Evolutionary conservation across 2,797 vertebrate genomes (phyloP).

Genomic region (Onychomys torridus): DNA sequence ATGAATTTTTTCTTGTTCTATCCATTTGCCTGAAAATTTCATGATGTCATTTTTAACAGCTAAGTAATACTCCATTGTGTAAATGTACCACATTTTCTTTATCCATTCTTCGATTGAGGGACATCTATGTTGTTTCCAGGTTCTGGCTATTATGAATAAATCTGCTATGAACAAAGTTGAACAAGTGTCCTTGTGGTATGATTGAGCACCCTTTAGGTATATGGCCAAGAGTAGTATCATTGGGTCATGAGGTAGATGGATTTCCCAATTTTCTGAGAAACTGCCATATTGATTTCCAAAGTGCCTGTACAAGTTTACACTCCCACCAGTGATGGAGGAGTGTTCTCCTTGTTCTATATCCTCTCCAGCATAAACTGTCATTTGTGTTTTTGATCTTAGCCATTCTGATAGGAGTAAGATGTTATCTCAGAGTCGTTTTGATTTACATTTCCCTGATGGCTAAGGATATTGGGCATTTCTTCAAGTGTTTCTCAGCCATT

Average conservation of each 20-base stretch:
- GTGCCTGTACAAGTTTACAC: not conserved
- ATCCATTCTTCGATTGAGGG: not conserved
- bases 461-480: not conserved
- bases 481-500: not conserved
- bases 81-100: not conserved
- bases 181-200: not conserved
- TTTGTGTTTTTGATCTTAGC: not conserved
- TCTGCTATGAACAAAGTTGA: not conserved
- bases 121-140: not conserved
- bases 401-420: not conserved
- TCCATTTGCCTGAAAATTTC: not conserved
- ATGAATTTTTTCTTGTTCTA: not conserved
- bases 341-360: not conserved
- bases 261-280: not conserved
- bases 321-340: not conserved
- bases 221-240: not conserved
- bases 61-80: not conserved
- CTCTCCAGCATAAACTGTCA: not conserved
- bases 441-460: not conserved
- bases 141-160: not conserved
- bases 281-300: not conserved
- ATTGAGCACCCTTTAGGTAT: not conserved
- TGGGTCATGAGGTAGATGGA: not conserved
- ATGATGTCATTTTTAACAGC: not conserved
- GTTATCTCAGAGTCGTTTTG: not conserved